Evolutionary conservation across 2,888 invertebrate genomes (phyloP), one percentile per base, ranked within the genome.

Genomic region (Molorchus minor): DNA sequence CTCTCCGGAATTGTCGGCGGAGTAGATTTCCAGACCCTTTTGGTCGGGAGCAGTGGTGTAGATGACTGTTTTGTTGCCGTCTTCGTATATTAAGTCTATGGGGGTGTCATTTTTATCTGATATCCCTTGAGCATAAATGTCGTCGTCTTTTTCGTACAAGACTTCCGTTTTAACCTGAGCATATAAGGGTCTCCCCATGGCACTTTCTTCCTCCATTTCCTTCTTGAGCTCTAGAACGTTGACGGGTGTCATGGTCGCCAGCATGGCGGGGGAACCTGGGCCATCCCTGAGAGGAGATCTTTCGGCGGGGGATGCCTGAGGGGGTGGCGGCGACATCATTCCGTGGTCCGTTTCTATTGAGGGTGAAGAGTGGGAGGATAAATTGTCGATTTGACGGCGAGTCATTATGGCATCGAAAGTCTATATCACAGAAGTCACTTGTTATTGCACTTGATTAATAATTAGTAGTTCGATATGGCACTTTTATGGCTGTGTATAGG

Each of bases 171-270:
- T 81, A 61, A 85, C 85, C 76, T 88, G 87, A 69, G 83, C 77
- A 62, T 83, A 83, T 62, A 84, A 76, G 7, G 87, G 86, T 55
- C 85, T 83, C 69, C 85, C 83, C 63, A 87, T 84, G 72, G 82
- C 81, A 73, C 88, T 87, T 73, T 86, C 85, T 60, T 85, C 86
- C 74, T 86, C 87, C 83, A 86, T 85, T 74, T 87, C 87, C 58
- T 87, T 87, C 72, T 87, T 81, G 54, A 88, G 85, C 75, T 92
- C 92, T 72, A 92, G 85, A 30, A 92, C 92, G 75, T 91, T 92
- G 67, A 93, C 93, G 56, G 93, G 92, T 62, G 92, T 93, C 93
- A 93, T 93, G 75, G 92, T 93, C 68, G 92, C 91, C 69, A 93
- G 84, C 81, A 93, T 89, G 64, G 90, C 86, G 71, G 89, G 90